phyloP scores from a whole-genome alignment of 1,140 invertebrate species.

The Bombus confusus region DNA sequence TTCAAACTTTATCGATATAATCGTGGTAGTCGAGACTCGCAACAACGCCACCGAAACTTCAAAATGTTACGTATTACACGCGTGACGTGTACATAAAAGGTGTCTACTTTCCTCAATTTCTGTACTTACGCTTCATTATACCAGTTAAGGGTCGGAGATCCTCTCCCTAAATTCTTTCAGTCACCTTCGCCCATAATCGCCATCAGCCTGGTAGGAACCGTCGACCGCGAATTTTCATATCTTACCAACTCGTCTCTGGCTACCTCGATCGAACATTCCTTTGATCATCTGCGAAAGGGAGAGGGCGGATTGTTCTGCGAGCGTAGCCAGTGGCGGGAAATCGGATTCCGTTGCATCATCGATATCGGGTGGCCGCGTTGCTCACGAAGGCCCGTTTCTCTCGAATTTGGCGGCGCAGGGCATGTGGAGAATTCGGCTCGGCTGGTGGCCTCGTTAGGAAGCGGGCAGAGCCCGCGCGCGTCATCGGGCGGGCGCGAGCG shows the following conservation, averaged over 20 bases:
- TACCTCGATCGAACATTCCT: constrained; percentile 1
- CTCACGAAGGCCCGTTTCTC: neutral
- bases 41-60: too few relatives aligned
- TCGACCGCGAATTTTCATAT: neutral
- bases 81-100: too few relatives aligned
- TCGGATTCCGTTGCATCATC: constrained; percentile 39
- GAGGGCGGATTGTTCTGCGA: neutral
- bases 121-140: too few relatives aligned
- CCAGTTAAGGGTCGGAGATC: too few relatives aligned
- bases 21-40: too few relatives aligned
- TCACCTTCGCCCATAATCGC: neutral
- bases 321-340: constrained; percentile 17
- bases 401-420: neutral
- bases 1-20: too few relatives aligned
- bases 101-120: too few relatives aligned
- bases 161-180: too few relatives aligned
- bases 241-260: neutral
- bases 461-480: neutral
- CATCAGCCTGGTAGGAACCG: neutral
- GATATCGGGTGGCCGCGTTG: constrained; percentile 10
- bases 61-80: too few relatives aligned
- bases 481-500: neutral
- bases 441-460: constrained; percentile 21
- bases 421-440: neutral
- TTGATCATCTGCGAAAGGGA: constrained; percentile 22